Evolutionary conservation across 2,797 vertebrate species (phyloP).

Genomic region (Peromyscus attwateri): DNA sequence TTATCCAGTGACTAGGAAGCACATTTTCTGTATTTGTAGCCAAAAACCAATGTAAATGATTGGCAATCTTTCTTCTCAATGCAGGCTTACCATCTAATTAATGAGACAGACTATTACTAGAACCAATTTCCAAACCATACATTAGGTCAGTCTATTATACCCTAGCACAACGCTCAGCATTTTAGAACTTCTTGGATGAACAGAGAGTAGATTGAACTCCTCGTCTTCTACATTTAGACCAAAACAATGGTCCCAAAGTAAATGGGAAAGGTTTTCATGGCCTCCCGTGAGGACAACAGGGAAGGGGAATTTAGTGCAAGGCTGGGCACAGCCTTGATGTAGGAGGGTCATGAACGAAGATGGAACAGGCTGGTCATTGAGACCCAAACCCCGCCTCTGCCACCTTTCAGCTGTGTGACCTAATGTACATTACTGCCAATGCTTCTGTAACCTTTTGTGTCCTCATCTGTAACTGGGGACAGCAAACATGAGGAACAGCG

Average conservation of each 20-base stretch:
- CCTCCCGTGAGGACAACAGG: neutral
- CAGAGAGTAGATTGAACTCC: neutral
- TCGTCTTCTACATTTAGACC: neutral
- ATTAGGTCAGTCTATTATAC: neutral
- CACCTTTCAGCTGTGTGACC: neutral
- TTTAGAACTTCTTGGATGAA: conserved; percentile 25
- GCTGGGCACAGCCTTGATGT: neutral
- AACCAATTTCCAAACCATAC: conserved; percentile 25
- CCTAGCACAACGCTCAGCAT: neutral
- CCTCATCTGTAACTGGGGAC: neutral
- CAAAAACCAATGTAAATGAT: neutral
- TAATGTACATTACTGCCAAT: neutral
- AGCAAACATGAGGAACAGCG: neutral
- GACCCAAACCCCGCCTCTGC: neutral
- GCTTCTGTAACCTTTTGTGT: neutral
- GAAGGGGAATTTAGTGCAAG: neutral
- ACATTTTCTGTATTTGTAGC: neutral
- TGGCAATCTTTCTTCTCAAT: conserved; percentile 21
- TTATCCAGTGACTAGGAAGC: neutral
- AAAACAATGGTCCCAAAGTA: neutral
- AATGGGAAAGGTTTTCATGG: neutral
- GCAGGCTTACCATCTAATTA: neutral
- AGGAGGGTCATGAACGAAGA: neutral
- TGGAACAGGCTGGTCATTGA: too few species aligned
- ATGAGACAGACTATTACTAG: conserved; percentile 52